Percentiles rank a stretch among this genome's conserved stretches.
phyloP scores from a whole-genome alignment of 2,888 invertebrate species.

The Tanaodytes sp. region DNA sequence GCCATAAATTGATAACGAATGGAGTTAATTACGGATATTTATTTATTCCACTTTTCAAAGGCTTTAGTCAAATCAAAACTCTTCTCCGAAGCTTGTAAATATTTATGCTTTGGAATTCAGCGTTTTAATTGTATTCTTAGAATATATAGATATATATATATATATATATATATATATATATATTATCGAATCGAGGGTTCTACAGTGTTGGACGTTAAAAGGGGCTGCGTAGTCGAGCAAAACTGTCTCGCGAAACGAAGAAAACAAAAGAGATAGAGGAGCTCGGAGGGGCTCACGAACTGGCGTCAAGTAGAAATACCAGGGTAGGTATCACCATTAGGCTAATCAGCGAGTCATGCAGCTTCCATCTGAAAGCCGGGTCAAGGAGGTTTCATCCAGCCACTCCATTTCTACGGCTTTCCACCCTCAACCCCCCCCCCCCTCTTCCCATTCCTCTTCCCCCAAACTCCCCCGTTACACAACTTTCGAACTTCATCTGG shows the following conservation, averaged over 20 bases:
- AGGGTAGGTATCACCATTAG: conserved; percentile 71
- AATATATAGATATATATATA: too few relatives aligned
- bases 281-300: conserved; percentile 64
- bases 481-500: conserved; percentile 1
- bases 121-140: conserved; percentile 63
- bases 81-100: conserved; percentile 51
- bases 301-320: conserved; percentile 70
- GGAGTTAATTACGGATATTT: conserved; percentile 19
- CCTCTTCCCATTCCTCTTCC: too few relatives aligned
- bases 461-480: too few relatives aligned
- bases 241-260: conserved; percentile 42
- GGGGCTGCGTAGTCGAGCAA: conserved; percentile 41
- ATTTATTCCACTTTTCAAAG: conserved; percentile 13
- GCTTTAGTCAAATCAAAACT: conserved; percentile 23
- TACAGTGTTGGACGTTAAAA: conserved; percentile 47
- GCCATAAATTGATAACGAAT: conserved; percentile 2
- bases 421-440: conserved; percentile 50
- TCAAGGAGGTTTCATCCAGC: conserved; percentile 66
- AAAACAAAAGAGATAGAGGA: conserved; percentile 54
- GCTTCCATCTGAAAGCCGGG: conserved; percentile 63
- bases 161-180: too few relatives aligned
- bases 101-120: conserved; percentile 60
- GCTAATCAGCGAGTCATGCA: conserved; percentile 70
- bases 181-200: conserved; percentile 60
- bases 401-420: conserved; percentile 61